These are phyloP conservation scores for Fratercula arctica DNA, from an alignment of 2,797 vertebrate genomes.

Conservation along the genomic window DNA sequence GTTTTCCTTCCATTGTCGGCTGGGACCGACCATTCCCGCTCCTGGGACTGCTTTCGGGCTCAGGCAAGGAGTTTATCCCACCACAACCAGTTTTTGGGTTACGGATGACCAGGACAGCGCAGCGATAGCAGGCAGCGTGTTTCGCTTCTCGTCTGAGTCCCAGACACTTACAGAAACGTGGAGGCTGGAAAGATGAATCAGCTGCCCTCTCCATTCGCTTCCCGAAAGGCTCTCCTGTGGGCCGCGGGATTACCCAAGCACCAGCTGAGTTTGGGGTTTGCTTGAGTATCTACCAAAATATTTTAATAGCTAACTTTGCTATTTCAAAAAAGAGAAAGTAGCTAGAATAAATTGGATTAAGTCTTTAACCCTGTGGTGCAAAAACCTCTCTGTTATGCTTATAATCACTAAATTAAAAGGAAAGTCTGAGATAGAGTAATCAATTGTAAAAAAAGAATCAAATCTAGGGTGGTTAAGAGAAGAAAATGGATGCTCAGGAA, in stretches of 20 bases:
- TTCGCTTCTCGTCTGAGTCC: not conserved
- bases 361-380: not conserved
- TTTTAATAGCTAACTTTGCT: not conserved
- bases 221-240: not conserved
- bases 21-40: accelerated
- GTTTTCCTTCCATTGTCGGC: accelerated
- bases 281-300: not conserved
- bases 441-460: not conserved
- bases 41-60: not conserved
- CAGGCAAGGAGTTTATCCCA: not conserved
- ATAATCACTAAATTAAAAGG: not conserved
- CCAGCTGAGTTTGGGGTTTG: not conserved
- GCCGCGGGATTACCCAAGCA: not conserved
- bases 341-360: not conserved
- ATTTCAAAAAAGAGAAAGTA: not conserved
- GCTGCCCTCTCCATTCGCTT: not conserved
- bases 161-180: not conserved
- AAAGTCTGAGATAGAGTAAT: not conserved
- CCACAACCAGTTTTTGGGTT: not conserved
- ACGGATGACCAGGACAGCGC: not conserved
- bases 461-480: not conserved
- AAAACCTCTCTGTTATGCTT: not conserved
- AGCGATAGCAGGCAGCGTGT: not conserved
- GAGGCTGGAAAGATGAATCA: not conserved
- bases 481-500: not conserved